Base-by-base conservation (phyloP, 1,140 invertebrate species). In the Sycophila sp. region DNA sequence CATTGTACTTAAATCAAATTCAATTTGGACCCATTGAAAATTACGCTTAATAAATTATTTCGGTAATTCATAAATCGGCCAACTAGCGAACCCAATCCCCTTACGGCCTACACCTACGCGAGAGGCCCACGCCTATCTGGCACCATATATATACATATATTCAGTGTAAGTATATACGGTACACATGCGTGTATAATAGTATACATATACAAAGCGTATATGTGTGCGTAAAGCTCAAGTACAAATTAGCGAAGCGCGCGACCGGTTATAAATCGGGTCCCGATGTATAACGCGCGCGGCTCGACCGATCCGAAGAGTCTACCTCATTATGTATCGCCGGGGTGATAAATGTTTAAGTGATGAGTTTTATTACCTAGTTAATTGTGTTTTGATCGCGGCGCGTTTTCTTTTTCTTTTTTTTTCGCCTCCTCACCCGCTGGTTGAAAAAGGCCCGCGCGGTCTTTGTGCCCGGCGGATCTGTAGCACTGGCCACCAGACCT, bases 1-100 rank as follows among this genome's bases (percentile, higher is more conserved):
- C 77, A 84, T 86, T 85, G 83, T 86, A 81, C 81, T 86, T 86
- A 85, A 86, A 86, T 86, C 85, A 86, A 83, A 86, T 86, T 86
- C 84, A 86, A 86, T 86, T 86, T 86, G 82, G 81, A 75, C 63
- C 83, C 81, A 82, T 86, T 85, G 81, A 86, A 85, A 85, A 86
- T 86, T 86, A 86, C 80, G 81, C 80, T 86, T 85, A 85, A 86
- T 86, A 86, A 83, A 86, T 86, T 86, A 84, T 86, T 84, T 84
- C 77, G 83, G 80, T 81, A 84, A 86, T 86, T 86, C 83, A 86
- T 86, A 85, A 86, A 86, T 86, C 80, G 63, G 60, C 2, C 24
- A 15, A n/a, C 24, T 17, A 42, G 36, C 32, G n/a, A 17, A 34
- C 36, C 40, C 59, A 11, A 22, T 26, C 28, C 51, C 45, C 34